phyloP scores from a whole-genome alignment of 2,888 invertebrate genomes.

The Drosophila borborema region DNA sequence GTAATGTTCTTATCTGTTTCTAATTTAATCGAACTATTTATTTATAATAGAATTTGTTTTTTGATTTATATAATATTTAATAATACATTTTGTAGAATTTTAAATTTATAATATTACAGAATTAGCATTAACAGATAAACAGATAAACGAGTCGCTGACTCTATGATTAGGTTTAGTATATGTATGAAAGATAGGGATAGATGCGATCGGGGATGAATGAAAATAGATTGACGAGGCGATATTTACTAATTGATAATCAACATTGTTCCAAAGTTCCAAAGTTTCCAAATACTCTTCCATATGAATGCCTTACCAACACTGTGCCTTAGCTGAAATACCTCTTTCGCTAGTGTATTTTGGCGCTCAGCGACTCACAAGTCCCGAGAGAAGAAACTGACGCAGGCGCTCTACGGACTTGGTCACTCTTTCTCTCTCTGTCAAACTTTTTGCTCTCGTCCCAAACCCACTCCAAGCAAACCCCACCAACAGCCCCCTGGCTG shows the following conservation, averaged over 20 bases:
- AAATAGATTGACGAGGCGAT: too few relatives aligned
- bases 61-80: too few relatives aligned
- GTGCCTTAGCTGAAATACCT: background rate
- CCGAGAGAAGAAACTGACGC: conserved; percentile 38
- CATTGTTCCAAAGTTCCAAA: too few relatives aligned
- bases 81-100: too few relatives aligned
- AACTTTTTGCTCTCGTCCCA: conserved; percentile 22
- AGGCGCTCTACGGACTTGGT: conserved; percentile 22
- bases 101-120: too few relatives aligned
- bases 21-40: too few relatives aligned
- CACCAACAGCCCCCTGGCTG: background rate
- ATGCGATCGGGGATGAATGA: background rate
- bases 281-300: background rate
- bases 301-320: background rate
- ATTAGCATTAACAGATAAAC: background rate
- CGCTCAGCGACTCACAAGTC: conserved; percentile 20
- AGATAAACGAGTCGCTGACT: too few relatives aligned
- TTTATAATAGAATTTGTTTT: too few relatives aligned
- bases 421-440: conserved; percentile 7
- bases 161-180: too few relatives aligned
- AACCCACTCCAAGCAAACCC: too few relatives aligned
- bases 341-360: conserved; percentile 7
- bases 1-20: too few relatives aligned
- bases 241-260: too few relatives aligned
- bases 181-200: background rate